These are phyloP conservation scores for Eulemur albifrons DNA, from an alignment of 2,797 vertebrate genomes.

Conservation along the genomic window DNA sequence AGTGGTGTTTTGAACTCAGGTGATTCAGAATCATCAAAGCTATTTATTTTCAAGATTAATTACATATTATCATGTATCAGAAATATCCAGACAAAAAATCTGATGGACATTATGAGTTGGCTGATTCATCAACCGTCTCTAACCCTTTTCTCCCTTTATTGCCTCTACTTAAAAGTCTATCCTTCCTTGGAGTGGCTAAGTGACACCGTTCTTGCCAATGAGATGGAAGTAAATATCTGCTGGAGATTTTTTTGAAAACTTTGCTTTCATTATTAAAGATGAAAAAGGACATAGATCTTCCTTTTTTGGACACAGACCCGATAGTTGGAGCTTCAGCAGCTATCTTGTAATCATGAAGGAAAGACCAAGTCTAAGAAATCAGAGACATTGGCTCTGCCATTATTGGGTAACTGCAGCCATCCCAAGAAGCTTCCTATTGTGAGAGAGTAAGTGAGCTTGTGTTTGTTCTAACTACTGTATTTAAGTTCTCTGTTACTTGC, in stretches of 20 bases:
- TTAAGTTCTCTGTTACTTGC: neutral
- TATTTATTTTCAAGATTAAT: neutral
- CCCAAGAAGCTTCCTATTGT: neutral
- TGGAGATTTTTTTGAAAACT: neutral
- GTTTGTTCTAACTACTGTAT: neutral
- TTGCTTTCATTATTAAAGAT: neutral
- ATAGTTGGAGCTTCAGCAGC: neutral
- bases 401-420: neutral
- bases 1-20: neutral
- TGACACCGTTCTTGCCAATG: neutral
- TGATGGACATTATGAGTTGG: neutral
- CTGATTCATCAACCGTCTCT: neutral
- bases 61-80: neutral
- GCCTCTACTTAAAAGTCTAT: neutral
- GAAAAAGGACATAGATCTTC: neutral
- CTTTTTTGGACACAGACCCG: neutral
- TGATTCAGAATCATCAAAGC: neutral
- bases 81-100: neutral
- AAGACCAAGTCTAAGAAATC: neutral
- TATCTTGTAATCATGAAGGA: neutral
- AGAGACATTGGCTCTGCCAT: neutral
- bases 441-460: neutral
- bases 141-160: neutral
- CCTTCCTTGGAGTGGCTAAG: neutral
- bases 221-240: slow-evolving; percentile 7